Base-by-base conservation (phyloP, 1,140 invertebrate species). In the Drosophila kanapiae region DNA sequence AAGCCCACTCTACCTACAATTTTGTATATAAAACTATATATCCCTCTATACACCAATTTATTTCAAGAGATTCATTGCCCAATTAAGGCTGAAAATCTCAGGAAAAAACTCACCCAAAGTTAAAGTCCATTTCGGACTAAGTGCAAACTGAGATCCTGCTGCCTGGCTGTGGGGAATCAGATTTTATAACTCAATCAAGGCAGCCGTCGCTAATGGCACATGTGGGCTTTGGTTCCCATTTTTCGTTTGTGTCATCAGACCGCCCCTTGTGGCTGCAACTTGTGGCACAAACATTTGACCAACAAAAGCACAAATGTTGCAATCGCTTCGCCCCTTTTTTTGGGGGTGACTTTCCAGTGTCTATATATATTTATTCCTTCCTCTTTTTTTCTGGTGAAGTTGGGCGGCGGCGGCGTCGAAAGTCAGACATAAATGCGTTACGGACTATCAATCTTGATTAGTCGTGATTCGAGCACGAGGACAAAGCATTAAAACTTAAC, bases 381-480 rank as follows among this genome's bases (percentile, higher is more conserved):
- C 23, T 1, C 43, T 49, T 63, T 18, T n/a, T 35, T 40, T 18
- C 29, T 47, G 38, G 53, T 57, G 63, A 49, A 33, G 75, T 59
- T 40, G n/a, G 61, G 38, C 48, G 40, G 74, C 48, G 40, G 74
- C 65, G 43, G 78, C 69, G 77, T 75, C 70, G 78, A 80, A 79
- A 85, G 85, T 85, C 85, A 85, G 60, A 56, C 58, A 58, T 90
- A 85, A 88, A 88, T 81, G 81, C 83, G 87, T 91, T 91, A 91
- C 83, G 87, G 75, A 75, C 83, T 87, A 91, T 91, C 87, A 91
- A 91, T 91, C 87, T 91, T 91, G 87, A 91, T 91, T 91, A 91
- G 87, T 84, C 60, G 87, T 91, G 87, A 91, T 91, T 91, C 49
- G 47, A 49, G 51, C 64, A 61, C 67, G 42, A 65, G 67, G 60